Evolutionary conservation across 1,140 invertebrate genomes (phyloP).

Genomic region (Drosophila quadrilineata): DNA sequence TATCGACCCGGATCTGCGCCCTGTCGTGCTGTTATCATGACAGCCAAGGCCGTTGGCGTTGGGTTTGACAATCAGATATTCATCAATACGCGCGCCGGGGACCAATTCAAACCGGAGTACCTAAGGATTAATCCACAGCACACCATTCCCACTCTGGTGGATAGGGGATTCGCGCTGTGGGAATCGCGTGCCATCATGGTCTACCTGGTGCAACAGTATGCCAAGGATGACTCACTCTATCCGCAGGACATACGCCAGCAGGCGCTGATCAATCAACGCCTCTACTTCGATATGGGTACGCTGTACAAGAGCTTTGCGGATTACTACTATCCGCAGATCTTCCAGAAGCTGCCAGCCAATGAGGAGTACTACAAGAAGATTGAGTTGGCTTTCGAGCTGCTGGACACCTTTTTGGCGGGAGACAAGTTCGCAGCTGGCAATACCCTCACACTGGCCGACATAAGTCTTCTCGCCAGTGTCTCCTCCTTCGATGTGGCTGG

Average conservation of each 20-base stretch:
- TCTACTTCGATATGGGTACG: slow-evolving; percentile 88
- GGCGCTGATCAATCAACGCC: slow-evolving; percentile 87
- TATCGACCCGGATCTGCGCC: slow-evolving; percentile 87
- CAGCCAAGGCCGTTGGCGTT: slow-evolving; percentile 82
- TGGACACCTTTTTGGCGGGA: slow-evolving; percentile 87
- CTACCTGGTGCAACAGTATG: slow-evolving; percentile 87
- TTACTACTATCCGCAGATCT: slow-evolving; percentile 88
- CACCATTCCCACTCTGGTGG: slow-evolving; percentile 86
- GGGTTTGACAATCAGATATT: slow-evolving; percentile 83
- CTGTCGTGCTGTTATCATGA: slow-evolving; percentile 83
- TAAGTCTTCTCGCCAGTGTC: slow-evolving; percentile 84
- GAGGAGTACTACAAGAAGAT: slow-evolving; percentile 85
- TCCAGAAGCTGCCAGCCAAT: slow-evolving; percentile 85
- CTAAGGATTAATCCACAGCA: slow-evolving; percentile 85
- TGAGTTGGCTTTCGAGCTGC: slow-evolving; percentile 84
- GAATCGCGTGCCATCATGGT: slow-evolving; percentile 89
- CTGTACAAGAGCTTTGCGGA: slow-evolving; percentile 85
- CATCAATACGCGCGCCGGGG: slow-evolving; percentile 84
- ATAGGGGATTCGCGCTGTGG: slow-evolving; percentile 85
- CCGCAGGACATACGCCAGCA: slow-evolving; percentile 86
- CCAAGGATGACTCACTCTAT: slow-evolving; percentile 86
- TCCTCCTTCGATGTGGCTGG: slow-evolving; percentile 86
- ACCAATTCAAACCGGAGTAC: slow-evolving; percentile 88
- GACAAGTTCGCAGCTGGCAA: slow-evolving; percentile 86
- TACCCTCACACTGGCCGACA: slow-evolving; percentile 88